Evolutionary conservation across 2,888 invertebrate genomes (phyloP).

Genomic region (Lathronympha strigana): DNA sequence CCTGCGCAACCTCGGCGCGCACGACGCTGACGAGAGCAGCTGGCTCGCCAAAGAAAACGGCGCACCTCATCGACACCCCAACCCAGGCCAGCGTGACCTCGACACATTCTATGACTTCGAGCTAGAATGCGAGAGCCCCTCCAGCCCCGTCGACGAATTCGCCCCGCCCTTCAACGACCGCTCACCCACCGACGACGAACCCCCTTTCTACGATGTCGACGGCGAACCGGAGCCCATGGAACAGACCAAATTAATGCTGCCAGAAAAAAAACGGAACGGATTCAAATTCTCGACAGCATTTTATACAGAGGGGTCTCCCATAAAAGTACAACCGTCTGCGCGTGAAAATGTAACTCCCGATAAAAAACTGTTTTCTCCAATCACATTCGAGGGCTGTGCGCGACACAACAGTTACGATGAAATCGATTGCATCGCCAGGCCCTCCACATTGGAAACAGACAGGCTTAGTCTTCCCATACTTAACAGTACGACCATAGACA

Average conservation of each 20-base stretch:
- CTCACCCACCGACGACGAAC: constrained; percentile 81
- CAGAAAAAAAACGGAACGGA: constrained; percentile 81
- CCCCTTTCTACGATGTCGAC: constrained; percentile 81
- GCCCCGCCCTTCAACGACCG: constrained; percentile 82
- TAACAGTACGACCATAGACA: constrained; percentile 61
- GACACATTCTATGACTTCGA: constrained; percentile 87
- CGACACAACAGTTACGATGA: constrained; percentile 74
- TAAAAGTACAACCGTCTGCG: constrained; percentile 71
- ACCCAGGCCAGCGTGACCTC: constrained; percentile 66
- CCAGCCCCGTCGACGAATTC: constrained; percentile 87
- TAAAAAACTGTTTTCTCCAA: constrained; percentile 73
- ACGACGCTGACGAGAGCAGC: constrained; percentile 72
- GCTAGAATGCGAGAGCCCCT: constrained; percentile 87
- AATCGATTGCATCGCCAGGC: constrained; percentile 61
- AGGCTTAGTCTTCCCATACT: constrained; percentile 58
- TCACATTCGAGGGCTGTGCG: constrained; percentile 78
- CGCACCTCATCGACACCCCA: constrained; percentile 55
- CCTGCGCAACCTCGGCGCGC: constrained; percentile 87
- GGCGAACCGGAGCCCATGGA: constrained; percentile 73
- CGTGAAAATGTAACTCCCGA: constrained; percentile 76
- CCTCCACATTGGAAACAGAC: constrained; percentile 54
- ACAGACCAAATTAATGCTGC: constrained; percentile 62
- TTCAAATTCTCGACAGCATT: constrained; percentile 74
- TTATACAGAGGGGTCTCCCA: constrained; percentile 71
- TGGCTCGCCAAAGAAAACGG: constrained; percentile 68